Evolutionary conservation across 2,888 invertebrate genomes (phyloP).

Genomic region (Sicus ferrugineus): DNA sequence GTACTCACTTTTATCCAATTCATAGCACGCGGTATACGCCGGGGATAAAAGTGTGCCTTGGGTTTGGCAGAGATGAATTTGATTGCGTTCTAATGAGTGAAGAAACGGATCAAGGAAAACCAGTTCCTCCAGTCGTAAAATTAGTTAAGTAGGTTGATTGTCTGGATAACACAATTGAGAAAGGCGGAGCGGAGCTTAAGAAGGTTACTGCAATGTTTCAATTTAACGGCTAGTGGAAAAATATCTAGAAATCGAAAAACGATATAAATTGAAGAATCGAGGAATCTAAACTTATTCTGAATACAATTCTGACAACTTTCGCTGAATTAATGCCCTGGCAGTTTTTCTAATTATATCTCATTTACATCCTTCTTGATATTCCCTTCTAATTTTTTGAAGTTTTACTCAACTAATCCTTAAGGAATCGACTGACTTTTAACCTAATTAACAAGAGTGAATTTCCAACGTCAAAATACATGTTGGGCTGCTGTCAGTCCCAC

Average conservation of each 20-base stretch:
- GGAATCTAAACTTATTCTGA: background rate
- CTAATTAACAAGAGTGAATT: constrained; percentile 29
- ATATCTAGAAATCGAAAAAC: constrained; percentile 1
- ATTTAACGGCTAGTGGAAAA: background rate
- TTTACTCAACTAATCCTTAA: background rate
- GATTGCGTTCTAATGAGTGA: constrained; percentile 30
- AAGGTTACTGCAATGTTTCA: too few species aligned
- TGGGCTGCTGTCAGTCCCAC: constrained; percentile 19
- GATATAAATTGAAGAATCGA: too few species aligned
- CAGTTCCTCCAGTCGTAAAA: constrained; percentile 23
- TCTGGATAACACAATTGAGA: background rate
- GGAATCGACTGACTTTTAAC: constrained; percentile 27
- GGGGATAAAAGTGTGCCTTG: constrained; percentile 27
- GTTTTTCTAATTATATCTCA: too few species aligned
- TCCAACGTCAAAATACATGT: constrained; percentile 26
- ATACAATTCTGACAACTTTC: background rate
- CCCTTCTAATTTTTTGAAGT: too few species aligned
- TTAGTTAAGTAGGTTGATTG: constrained; percentile 10
- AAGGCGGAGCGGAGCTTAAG: background rate
- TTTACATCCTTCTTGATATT: too few species aligned
- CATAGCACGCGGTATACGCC: background rate
- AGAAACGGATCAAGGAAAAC: constrained; percentile 25
- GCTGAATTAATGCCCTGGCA: background rate
- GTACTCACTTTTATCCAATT: background rate
- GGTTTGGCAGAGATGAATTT: constrained; percentile 29